Evolutionary conservation across 2,797 vertebrate genomes (phyloP).

Genomic region (Malurus leucopterus): DNA sequence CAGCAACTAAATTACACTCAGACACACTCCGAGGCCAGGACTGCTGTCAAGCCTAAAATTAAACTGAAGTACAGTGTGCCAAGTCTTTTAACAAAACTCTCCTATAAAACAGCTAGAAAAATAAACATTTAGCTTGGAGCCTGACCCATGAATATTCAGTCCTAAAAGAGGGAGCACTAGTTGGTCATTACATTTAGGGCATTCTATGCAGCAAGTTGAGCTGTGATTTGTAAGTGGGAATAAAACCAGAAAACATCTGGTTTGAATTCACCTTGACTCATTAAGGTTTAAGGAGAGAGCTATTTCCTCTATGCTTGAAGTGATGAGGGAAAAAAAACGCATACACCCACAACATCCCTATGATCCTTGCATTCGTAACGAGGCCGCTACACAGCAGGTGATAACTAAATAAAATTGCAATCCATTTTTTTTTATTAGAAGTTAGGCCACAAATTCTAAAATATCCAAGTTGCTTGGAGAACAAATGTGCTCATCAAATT

Average conservation of each 20-base stretch:
- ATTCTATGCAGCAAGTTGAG: conserved; percentile 60
- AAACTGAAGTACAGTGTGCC: conserved; percentile 82
- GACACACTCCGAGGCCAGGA: conserved; percentile 75
- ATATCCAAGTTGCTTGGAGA: neutral
- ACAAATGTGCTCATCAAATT: neutral
- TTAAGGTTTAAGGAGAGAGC: conserved; percentile 69
- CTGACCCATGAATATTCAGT: conserved; percentile 69
- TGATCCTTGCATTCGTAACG: conserved; percentile 47
- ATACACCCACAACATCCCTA: conserved; percentile 5
- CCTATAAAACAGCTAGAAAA: conserved; percentile 83
- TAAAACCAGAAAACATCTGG: conserved; percentile 73
- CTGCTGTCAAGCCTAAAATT: conserved; percentile 91
- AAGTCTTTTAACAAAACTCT: conserved; percentile 81
- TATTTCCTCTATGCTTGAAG: conserved; percentile 62
- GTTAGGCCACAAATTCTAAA: neutral
- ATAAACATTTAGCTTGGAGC: conserved; percentile 81
- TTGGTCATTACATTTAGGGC: conserved; percentile 77
- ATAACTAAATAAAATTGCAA: conserved; percentile 51
- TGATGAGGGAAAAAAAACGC: conserved; percentile 25
- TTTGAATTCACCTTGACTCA: conserved; percentile 70
- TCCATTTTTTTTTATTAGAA: conserved; percentile 30
- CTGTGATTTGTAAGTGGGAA: conserved; percentile 42
- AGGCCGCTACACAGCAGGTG: conserved; percentile 51
- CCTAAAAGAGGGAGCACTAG: conserved; percentile 69
- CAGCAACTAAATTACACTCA: conserved; percentile 91